These are phyloP conservation scores for Myxocyprinus asiaticus DNA, from an alignment of 2,113 vertebrate species.

Conservation along the genomic window DNA sequence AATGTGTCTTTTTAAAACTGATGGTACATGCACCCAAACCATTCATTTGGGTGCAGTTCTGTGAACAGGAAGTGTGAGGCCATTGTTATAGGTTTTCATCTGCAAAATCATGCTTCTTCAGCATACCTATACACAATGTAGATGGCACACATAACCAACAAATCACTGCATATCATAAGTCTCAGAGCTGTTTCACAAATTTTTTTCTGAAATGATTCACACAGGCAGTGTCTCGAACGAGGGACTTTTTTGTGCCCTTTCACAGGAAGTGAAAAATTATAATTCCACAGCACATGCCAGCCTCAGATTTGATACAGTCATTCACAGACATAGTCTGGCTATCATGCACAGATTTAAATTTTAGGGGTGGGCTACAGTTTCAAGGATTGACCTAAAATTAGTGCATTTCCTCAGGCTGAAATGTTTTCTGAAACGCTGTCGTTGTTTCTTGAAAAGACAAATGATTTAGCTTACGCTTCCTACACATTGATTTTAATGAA, in stretches of 20 bases:
- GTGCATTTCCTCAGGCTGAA: neutral
- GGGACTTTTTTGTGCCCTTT: constrained; percentile 6
- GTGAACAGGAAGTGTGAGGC: constrained; percentile 29
- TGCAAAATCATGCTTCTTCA: constrained; percentile 11
- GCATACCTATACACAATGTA: neutral
- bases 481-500: neutral
- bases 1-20: neutral
- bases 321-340: neutral
- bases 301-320: constrained; percentile 3
- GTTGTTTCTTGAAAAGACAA: neutral
- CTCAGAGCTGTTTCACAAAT: neutral
- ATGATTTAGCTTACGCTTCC: neutral
- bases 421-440: constrained; percentile 2
- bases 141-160: neutral
- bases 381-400: neutral
- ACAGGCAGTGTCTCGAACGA: neutral
- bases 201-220: constrained; percentile 12
- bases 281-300: neutral
- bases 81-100: neutral
- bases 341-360: constrained; percentile 26
- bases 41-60: neutral
- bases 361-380: neutral
- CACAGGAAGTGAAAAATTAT: constrained; percentile 23
- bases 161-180: constrained; percentile 1
- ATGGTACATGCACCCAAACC: neutral